Percentiles rank a stretch among this genome's conserved stretches.
phyloP scores from a whole-genome alignment of 2,113 vertebrate species.

The Pangasianodon hypophthalmus region DNA sequence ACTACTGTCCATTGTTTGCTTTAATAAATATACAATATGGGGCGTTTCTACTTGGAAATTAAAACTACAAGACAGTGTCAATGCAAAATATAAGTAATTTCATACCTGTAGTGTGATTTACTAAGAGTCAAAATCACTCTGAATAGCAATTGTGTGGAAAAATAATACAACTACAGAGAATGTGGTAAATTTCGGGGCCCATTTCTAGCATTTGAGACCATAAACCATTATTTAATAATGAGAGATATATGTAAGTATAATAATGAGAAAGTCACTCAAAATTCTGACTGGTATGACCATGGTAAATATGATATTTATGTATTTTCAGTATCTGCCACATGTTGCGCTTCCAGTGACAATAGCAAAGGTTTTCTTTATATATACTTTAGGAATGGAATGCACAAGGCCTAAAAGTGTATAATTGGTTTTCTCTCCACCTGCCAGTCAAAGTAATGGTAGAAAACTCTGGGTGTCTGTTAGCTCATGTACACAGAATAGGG shows the following conservation, averaged over 20 bases:
- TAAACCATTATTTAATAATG: background rate
- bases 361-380: background rate
- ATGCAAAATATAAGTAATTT: background rate
- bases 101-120: background rate
- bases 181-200: background rate
- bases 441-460: constrained; percentile 1
- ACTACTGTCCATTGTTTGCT: background rate
- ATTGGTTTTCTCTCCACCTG: background rate
- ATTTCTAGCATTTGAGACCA: background rate
- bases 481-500: background rate
- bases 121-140: background rate
- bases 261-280: background rate
- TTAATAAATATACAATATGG: background rate
- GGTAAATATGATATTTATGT: background rate
- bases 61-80: background rate
- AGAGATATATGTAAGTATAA: background rate
- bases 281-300: background rate
- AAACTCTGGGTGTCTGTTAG: background rate
- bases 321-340: background rate
- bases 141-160: background rate
- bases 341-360: background rate
- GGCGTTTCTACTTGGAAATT: background rate
- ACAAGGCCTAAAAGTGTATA: background rate
- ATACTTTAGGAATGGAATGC: background rate
- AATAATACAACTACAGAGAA: background rate